Evolutionary conservation across 2,797 vertebrate genomes (phyloP).

Genomic region (Acrossocheilus fasciatus): DNA sequence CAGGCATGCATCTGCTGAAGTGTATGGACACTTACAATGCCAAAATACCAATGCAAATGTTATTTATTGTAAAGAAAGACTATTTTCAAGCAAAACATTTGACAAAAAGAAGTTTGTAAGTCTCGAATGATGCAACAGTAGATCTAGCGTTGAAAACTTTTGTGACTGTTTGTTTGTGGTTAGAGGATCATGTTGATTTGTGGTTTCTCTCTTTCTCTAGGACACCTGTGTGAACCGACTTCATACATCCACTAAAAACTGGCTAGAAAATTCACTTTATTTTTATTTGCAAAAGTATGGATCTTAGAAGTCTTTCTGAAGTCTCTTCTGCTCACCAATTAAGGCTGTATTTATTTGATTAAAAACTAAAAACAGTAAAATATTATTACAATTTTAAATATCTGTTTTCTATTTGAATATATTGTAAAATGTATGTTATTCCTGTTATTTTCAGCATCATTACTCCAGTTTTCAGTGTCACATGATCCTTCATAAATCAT

Average conservation of each 20-base stretch:
- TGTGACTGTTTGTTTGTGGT: neutral
- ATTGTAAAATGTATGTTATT: neutral
- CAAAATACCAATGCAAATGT: neutral
- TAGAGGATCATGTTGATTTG: neutral
- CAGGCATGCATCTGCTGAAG: neutral
- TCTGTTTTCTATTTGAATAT: neutral
- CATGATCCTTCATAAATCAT: neutral
- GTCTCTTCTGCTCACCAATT: neutral
- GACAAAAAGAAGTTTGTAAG: neutral
- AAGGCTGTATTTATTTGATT: neutral
- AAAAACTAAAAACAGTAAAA: neutral
- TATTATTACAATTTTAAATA: neutral
- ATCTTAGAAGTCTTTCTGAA: neutral
- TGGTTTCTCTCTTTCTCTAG: neutral
- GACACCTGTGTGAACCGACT: neutral
- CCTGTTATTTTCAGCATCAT: neutral
- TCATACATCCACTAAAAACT: neutral
- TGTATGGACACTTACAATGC: neutral
- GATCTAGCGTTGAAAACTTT: neutral
- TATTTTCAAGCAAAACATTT: neutral
- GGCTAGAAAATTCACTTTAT: neutral
- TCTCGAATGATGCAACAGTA: neutral
- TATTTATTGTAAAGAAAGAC: neutral
- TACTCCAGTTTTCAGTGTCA: neutral
- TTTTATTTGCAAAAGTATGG: neutral